These are phyloP conservation scores for Alentia gelatinosa DNA, from an alignment of 2,888 invertebrate species.

Conservation along the genomic window DNA sequence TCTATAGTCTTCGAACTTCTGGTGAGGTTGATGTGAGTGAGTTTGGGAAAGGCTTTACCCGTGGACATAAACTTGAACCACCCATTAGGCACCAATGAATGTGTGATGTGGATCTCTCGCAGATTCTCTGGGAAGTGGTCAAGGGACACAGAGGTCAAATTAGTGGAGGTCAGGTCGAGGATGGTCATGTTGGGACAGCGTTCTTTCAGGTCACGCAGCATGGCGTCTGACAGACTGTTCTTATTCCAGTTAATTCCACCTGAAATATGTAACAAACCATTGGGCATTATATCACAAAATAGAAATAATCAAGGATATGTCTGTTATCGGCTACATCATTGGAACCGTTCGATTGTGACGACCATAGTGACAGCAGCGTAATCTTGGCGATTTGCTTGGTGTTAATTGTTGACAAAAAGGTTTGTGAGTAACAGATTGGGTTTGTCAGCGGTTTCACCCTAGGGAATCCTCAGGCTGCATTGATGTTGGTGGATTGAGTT, in stretches of 20 bases:
- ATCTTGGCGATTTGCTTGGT: no score
- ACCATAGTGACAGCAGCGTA: no score
- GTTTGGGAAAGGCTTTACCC: background rate
- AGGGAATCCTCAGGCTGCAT: no score
- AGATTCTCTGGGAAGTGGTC: slow-evolving; percentile 29
- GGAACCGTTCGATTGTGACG: no score
- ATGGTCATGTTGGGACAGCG: slow-evolving; percentile 72
- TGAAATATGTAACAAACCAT: no score
- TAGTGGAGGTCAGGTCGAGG: slow-evolving; percentile 66
- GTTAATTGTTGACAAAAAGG: no score
- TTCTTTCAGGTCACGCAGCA: slow-evolving; percentile 71
- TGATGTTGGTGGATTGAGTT: no score
- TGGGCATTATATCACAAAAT: no score
- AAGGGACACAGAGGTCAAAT: slow-evolving; percentile 19
- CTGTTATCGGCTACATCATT: no score
- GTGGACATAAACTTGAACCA: slow-evolving; percentile 43
- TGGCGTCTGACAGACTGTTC: slow-evolving; percentile 71
- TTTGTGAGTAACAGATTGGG: no score
- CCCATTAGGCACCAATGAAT: slow-evolving; percentile 44
- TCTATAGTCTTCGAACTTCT: slow-evolving; percentile 49
- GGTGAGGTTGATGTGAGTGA: slow-evolving; percentile 44
- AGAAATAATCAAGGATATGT: no score
- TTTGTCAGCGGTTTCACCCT: no score
- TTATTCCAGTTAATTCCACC: slow-evolving; percentile 68
- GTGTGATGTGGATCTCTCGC: slow-evolving; percentile 20